Percentiles rank a stretch among this genome's conserved stretches.
These are phyloP conservation scores for Zoanthus solanderi DNA, from an alignment of 92 coral and sea anemone species.

Conservation along the genomic window DNA sequence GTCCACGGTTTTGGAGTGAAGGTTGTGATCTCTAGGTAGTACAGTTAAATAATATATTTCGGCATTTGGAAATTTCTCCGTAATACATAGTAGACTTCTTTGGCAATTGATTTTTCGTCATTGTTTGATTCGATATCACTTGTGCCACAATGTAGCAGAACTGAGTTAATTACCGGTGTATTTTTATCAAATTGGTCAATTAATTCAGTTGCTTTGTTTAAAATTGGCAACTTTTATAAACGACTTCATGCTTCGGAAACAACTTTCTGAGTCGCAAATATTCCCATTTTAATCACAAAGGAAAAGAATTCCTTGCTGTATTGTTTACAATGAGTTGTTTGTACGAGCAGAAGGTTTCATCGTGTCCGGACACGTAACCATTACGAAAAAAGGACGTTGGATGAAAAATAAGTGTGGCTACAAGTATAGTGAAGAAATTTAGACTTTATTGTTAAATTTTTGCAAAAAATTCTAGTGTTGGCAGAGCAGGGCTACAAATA, in stretches of 20 bases:
- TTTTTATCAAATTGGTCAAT: slow-evolving; percentile 6
- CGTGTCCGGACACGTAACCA: not conserved
- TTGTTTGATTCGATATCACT: not conserved
- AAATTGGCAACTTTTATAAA: slow-evolving; percentile 17
- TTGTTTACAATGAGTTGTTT: slow-evolving; percentile 5
- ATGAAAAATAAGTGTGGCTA: slow-evolving; percentile 16
- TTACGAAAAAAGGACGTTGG: slow-evolving; percentile 2
- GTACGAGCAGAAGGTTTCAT: not conserved
- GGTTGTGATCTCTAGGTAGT: slow-evolving; percentile 28
- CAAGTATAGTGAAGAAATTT: slow-evolving; percentile 30
- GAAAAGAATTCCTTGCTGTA: slow-evolving; percentile 6
- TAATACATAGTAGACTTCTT: not conserved
- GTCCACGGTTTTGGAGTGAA: not conserved
- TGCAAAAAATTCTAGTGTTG: no score
- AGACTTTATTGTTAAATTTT: not conserved
- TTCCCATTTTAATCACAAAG: slow-evolving; percentile 44
- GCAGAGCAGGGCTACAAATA: no score
- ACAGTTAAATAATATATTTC: not conserved
- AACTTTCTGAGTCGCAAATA: slow-evolving; percentile 12
- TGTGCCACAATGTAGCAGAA: slow-evolving; percentile 1
- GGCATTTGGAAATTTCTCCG: not conserved
- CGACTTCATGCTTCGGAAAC: slow-evolving; percentile 1
- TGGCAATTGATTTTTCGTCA: slow-evolving; percentile 1
- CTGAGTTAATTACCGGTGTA: not conserved
- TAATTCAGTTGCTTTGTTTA: slow-evolving; percentile 8